These are phyloP conservation scores for Oncopodura yosiiana DNA, from an alignment of 1,140 invertebrate genomes.

Conservation along the genomic window DNA sequence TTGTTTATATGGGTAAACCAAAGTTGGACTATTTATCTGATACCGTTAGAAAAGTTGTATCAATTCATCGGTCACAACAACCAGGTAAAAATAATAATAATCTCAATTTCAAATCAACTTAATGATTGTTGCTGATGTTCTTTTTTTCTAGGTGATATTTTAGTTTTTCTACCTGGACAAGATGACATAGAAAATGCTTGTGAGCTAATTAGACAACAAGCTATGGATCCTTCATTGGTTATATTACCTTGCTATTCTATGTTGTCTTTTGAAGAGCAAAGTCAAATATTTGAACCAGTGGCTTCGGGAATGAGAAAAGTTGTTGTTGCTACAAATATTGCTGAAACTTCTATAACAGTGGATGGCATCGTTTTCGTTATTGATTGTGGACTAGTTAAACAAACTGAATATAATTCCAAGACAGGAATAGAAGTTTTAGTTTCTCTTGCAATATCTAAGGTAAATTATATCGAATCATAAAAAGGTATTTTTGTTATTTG, in stretches of 20 bases:
- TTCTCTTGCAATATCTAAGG: not conserved
- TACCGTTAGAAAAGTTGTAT: not conserved
- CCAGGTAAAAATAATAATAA: not conserved
- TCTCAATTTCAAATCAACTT: conserved; percentile 26
- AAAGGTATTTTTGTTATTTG: not conserved
- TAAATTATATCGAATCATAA: not conserved
- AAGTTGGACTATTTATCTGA: conserved; percentile 6
- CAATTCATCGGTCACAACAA: not conserved
- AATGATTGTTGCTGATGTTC: conserved; percentile 43
- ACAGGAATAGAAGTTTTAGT: not conserved
- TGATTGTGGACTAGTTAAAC: conserved; percentile 43
- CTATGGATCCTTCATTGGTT: conserved; percentile 43
- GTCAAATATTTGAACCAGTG: conserved; percentile 63
- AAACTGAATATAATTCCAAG: conserved; percentile 3
- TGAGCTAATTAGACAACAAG: conserved; percentile 26
- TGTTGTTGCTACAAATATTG: conserved; percentile 81
- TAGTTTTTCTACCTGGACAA: conserved; percentile 58
- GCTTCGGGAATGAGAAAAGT: conserved; percentile 65
- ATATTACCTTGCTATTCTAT: conserved; percentile 70
- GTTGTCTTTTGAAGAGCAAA: conserved; percentile 61
- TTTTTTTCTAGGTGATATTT: conserved; percentile 55
- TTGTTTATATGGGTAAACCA: conserved; percentile 47
- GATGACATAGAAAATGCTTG: conserved; percentile 40
- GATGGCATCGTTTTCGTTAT: conserved; percentile 93
- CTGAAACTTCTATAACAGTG: conserved; percentile 89